Conservation (phyloP, 2,797 vertebrate genomes). For the Caiman crocodilus region DNA sequence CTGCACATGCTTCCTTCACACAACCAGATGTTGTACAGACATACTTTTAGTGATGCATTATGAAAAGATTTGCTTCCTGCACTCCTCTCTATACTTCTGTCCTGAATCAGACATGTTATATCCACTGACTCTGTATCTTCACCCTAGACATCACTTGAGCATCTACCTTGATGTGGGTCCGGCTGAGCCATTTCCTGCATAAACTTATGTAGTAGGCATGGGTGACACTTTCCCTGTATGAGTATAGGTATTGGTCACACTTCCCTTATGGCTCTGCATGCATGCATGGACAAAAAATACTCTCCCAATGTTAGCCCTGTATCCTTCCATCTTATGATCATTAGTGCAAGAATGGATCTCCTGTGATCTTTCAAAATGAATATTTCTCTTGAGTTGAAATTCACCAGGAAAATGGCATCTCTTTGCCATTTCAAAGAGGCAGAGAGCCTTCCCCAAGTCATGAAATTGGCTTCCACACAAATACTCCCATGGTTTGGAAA, state of each 20-base stretch:
- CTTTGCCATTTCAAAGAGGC: constrained; percentile 6
- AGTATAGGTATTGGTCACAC: background rate
- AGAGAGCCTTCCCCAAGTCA: background rate
- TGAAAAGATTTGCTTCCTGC: no score
- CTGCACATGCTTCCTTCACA: background rate
- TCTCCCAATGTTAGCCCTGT: background rate
- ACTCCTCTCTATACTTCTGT: background rate
- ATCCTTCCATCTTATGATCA: constrained; percentile 6
- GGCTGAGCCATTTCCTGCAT: background rate
- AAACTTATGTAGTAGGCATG: no score
- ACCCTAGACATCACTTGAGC: constrained; percentile 12
- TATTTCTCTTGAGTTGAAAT: constrained; percentile 39
- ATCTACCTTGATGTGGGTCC: background rate
- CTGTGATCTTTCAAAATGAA: constrained; percentile 55
- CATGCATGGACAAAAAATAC: background rate
- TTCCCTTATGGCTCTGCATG: background rate
- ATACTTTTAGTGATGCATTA: rapidly evolving
- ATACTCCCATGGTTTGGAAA: background rate
- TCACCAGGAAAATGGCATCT: background rate
- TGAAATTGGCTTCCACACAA: background rate
- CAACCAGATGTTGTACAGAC: background rate
- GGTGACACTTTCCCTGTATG: background rate
- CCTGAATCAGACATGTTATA: background rate
- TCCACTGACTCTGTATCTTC: background rate
- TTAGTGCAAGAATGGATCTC: background rate